Evolutionary conservation across 2,113 vertebrate species (phyloP), one percentile per base, ranked within the genome.

Genomic region (Chaetodon auriga): DNA sequence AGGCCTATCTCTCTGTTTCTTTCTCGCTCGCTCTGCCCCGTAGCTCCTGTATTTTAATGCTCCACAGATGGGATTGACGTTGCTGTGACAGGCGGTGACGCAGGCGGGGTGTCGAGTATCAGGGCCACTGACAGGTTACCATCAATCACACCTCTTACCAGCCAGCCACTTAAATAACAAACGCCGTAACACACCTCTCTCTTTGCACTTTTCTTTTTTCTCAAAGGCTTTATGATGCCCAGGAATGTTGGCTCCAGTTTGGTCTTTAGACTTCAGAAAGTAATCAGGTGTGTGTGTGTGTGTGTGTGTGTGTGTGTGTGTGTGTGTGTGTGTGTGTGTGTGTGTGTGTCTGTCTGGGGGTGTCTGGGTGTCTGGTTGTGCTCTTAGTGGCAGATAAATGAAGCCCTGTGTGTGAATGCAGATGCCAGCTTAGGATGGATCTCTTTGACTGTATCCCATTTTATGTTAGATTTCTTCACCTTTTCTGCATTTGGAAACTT

Each of bases 31-130:
- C 60, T 71, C 68, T 83, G 77, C 85, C 75, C 76, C 0, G 6
- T 73, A 69, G 84, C 86, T 82, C 83, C 85, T 81, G 85, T 91
- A 77, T 83, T 90, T 89, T 92, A 90, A 91, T 90, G 90, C 83
- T 89, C 75, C 87, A 78, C 86, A 90, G 89, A 90, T 92, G 90
- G 92, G 81, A 89, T 83, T 92, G 93, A 93, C 83, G 82, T 93
- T 81, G 81, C 83, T 14, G 60, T 83, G 89, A 89, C 80, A 87
- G 75, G 85, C 69, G 3, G 75, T 95, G 94, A 95, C 92, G 92
- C 93, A 94, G 87, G 77, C 66, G 1, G 78, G 78, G 93, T 94
- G 93, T 95, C 89, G 75, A 77, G 90, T 95, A 88, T 85, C 87
- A 70, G 83, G 75, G 78, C 79, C 77, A 84, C 73, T 84, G 90